phyloP scores from a whole-genome alignment of 2,113 vertebrate species.

The Numenius arquata region DNA sequence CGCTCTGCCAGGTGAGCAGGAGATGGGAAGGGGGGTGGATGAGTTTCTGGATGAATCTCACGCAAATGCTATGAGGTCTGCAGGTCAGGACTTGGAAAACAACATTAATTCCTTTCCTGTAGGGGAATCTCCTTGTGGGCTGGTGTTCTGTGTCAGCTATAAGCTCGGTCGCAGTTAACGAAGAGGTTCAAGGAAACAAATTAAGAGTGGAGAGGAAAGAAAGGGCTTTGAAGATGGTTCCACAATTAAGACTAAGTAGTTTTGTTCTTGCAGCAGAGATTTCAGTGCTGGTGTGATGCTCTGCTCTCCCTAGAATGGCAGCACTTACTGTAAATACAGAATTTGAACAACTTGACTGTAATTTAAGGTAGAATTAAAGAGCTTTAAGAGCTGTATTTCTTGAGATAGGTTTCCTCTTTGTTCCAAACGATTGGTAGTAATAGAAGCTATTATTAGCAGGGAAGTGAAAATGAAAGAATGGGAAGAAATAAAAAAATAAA shows the following conservation, averaged over 20 bases:
- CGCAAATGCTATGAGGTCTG: not conserved
- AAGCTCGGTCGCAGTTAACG: not conserved
- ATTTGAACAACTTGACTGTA: not conserved
- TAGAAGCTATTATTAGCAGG: conserved; percentile 4
- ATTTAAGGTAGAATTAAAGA: conserved; percentile 18
- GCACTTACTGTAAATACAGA: not conserved
- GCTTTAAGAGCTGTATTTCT: not conserved
- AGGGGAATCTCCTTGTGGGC: not conserved
- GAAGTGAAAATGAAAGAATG: conserved; percentile 40
- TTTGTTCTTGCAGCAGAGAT: not conserved
- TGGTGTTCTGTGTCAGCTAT: not conserved
- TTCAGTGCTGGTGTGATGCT: not conserved
- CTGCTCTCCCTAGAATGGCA: not conserved
- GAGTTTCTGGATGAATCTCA: not conserved
- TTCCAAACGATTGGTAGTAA: conserved; percentile 36
- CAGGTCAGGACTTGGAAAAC: not conserved
- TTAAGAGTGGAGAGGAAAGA: not conserved
- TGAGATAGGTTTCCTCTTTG: conserved; percentile 13
- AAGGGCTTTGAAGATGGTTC: not conserved
- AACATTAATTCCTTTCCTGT: not conserved
- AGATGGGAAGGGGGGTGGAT: not conserved
- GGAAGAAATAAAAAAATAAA: conserved; percentile 49
- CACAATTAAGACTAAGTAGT: not conserved
- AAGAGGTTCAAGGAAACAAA: not conserved
- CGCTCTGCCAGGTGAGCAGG: not conserved